Evolutionary conservation across 2,113 vertebrate genomes (phyloP).

Genomic region (Stercorarius parasiticus): DNA sequence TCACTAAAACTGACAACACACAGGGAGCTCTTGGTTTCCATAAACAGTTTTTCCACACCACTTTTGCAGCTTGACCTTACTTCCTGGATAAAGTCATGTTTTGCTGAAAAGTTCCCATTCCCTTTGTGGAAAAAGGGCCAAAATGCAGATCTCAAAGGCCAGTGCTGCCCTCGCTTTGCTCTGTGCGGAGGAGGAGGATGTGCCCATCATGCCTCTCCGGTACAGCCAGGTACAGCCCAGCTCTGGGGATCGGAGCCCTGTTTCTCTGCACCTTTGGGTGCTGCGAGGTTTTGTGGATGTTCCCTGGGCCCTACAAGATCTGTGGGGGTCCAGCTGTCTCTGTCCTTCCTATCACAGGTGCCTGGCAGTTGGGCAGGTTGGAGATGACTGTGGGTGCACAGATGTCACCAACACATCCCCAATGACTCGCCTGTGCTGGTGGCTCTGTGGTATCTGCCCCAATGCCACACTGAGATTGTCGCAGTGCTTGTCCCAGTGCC

Average conservation of each 20-base stretch:
- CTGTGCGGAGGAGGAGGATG: not conserved
- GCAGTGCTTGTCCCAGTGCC: too few species aligned
- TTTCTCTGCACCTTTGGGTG: not conserved
- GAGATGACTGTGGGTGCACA: rapidly evolving
- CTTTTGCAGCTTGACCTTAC: not conserved
- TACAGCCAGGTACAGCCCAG: not conserved
- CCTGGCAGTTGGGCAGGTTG: not conserved
- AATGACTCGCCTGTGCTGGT: not conserved
- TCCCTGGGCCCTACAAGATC: not conserved
- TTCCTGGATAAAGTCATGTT: not conserved
- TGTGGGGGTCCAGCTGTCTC: not conserved
- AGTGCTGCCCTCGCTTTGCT: not conserved
- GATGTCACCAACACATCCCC: not conserved
- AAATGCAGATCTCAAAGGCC: not conserved
- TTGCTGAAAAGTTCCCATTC: not conserved
- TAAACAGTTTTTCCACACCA: not conserved
- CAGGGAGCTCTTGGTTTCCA: not conserved
- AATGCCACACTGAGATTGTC: not conserved
- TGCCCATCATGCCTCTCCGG: not conserved
- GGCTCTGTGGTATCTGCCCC: not conserved
- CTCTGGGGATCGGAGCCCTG: rapidly evolving
- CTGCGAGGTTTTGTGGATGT: not conserved
- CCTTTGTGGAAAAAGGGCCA: not conserved
- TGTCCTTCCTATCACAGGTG: not conserved
- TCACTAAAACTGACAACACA: not conserved